phyloP scores from a whole-genome alignment of 2,113 vertebrate species.

The Corythaeola cristata region DNA sequence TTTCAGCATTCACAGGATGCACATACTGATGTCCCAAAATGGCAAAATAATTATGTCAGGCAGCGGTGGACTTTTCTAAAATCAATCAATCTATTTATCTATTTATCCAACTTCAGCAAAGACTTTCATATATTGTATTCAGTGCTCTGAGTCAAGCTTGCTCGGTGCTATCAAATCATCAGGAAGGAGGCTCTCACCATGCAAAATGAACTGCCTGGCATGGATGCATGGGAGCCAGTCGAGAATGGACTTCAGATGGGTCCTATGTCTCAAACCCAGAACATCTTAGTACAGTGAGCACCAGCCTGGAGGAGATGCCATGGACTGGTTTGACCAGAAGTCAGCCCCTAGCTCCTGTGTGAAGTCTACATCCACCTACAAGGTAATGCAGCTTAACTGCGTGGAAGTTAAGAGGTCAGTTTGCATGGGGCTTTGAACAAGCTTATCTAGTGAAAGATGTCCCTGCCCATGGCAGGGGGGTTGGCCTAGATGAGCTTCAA shows the following conservation, averaged over 20 bases:
- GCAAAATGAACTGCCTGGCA: background rate
- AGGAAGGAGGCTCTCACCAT: background rate
- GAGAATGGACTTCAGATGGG: background rate
- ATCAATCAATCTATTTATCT: background rate
- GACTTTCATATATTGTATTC: background rate
- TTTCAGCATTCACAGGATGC: background rate
- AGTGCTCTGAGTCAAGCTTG: background rate
- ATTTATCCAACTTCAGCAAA: background rate
- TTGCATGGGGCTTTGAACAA: background rate
- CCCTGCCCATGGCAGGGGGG: background rate
- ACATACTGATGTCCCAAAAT: background rate
- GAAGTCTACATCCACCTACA: background rate
- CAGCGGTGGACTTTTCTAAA: background rate
- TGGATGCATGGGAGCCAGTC: background rate
- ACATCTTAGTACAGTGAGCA: background rate
- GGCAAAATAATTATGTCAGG: background rate
- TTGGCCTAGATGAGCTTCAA: background rate
- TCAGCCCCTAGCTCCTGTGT: background rate
- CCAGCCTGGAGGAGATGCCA: background rate
- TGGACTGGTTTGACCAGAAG: background rate
- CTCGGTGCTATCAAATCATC: background rate
- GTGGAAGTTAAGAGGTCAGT: background rate
- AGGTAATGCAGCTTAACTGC: background rate
- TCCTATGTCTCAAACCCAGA: background rate
- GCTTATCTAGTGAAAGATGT: background rate